A percentile compares a stretch with the other conserved stretches of the same genome.
phyloP scores from a whole-genome alignment of 2,113 vertebrate genomes.

The Microtus montanus region DNA sequence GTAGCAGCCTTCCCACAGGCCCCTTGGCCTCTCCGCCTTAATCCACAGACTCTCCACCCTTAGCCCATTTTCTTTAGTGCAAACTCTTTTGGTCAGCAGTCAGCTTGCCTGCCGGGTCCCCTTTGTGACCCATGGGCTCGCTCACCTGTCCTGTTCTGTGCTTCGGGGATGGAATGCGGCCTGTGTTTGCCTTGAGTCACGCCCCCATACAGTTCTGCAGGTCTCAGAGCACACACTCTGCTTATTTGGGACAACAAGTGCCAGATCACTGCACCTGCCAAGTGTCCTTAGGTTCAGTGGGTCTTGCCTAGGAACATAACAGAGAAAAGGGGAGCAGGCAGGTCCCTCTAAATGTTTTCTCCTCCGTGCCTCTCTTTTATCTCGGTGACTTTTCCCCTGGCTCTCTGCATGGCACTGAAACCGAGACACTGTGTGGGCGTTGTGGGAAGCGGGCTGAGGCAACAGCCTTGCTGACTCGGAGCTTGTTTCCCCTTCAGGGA shows the following conservation, averaged over 20 bases:
- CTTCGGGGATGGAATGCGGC: constrained; percentile 39
- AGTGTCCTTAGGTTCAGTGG: constrained; percentile 76
- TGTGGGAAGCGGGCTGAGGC: constrained; percentile 78
- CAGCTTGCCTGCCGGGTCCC: background rate
- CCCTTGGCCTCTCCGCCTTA: background rate
- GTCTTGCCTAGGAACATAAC: background rate
- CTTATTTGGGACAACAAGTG: constrained; percentile 7
- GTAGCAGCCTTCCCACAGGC: background rate
- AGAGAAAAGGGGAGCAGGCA: background rate
- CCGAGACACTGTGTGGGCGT: constrained; percentile 73
- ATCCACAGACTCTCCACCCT: constrained; percentile 46
- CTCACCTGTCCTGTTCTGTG: background rate
- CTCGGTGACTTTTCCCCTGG: constrained; percentile 55
- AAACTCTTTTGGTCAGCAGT: background rate
- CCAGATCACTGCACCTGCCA: constrained; percentile 61
- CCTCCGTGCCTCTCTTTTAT: background rate
- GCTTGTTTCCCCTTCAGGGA: constrained; percentile 74
- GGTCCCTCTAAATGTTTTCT: background rate
- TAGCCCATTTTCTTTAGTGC: constrained; percentile 43
- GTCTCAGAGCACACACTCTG: constrained; percentile 37
- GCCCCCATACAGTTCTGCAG: background rate
- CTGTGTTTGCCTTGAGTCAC: constrained; percentile 47
- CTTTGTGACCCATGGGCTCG: background rate
- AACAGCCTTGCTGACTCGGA: constrained; percentile 67
- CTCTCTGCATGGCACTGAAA: constrained; percentile 77